phyloP scores from a whole-genome alignment of 2,113 vertebrate species.

The Callopanchax toddi region DNA sequence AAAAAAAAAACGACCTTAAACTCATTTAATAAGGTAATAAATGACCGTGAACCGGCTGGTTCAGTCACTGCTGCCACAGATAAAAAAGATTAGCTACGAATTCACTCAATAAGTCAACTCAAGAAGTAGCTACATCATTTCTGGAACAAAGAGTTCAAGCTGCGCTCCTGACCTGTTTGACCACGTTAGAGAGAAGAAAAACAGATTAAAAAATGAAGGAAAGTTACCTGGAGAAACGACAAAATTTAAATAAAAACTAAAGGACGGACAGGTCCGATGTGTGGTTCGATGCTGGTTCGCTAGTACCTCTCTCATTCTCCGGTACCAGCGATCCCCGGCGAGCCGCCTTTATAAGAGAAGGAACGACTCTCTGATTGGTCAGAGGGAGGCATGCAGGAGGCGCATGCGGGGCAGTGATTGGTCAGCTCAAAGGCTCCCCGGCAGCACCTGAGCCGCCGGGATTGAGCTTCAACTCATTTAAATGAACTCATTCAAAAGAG shows the following conservation, averaged over 20 bases:
- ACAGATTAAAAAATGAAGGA: not conserved
- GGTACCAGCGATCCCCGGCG: not conserved
- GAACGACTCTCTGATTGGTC: conserved; percentile 66
- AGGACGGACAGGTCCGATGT: conserved; percentile 69
- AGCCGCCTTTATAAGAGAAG: conserved; percentile 63
- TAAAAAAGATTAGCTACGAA: not conserved
- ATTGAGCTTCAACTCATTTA: not conserved
- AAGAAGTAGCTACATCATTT: conserved; percentile 6
- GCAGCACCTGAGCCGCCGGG: conserved; percentile 9
- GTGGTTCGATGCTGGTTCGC: not conserved
- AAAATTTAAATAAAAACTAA: conserved; percentile 67
- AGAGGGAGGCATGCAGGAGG: conserved; percentile 38
- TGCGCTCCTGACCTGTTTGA: not conserved
- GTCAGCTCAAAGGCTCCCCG: conserved; percentile 41
- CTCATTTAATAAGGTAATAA: not conserved
- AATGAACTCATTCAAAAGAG: not conserved
- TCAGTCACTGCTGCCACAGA: not conserved
- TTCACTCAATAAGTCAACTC: not conserved
- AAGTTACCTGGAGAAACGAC: conserved; percentile 64
- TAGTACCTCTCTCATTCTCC: conserved; percentile 69
- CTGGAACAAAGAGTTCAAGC: not conserved
- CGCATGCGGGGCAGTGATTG: conserved; percentile 27
- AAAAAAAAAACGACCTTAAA: not conserved
- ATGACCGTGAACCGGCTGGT: not conserved
- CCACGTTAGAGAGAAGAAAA: not conserved